Evolutionary conservation across 2,888 invertebrate species (phyloP), one percentile per base, ranked within the genome.

Genomic region (Catocala fraxini): DNA sequence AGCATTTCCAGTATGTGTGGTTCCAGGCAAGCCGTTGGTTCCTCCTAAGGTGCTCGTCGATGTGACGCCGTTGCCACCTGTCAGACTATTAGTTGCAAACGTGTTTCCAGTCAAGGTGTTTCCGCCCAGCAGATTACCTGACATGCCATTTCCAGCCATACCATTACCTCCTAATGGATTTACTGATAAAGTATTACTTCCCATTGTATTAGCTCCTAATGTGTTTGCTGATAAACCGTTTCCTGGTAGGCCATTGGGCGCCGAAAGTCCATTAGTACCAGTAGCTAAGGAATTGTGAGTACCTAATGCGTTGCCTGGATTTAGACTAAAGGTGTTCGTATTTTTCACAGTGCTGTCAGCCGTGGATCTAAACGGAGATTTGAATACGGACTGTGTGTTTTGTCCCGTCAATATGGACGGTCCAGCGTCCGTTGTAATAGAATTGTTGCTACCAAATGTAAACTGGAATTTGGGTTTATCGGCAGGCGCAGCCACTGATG

Each of bases 401-500:
- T 53, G 46, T 33, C 13, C 6, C n/a, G 39, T 63, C 70, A 55
- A 58, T 52, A 63, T 49, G 6, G 54, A 43, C 10, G 57, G 60
- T 12, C 70, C 53, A 10, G 72, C 45, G 39, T 86, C 84, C 10
- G 79, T 64, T 65, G 81, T 80, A n/a, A 63, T 15, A 0, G 58
- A n/a, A 35, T 59, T 3, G 51, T 73, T 84, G 51, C 57, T 78
- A 6, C 86, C 84, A 61, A 92, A 92, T 9, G 76, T 77, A 53
- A 92, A 92, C 55, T 79, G 86, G 55, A 91, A 90, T 63, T 87
- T 87, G 0, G 87, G 84, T 59, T 87, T 87, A 5, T 87, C 89
- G 2, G 73, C 39, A 45, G 73, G 72, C 12, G 46, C 13, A 4
- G 15, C 90, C 1, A 73, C 35, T 45, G 73, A 72, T 12, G 46